Conservation (phyloP, 2,888 invertebrate species). For the Griposia aprilina region DNA sequence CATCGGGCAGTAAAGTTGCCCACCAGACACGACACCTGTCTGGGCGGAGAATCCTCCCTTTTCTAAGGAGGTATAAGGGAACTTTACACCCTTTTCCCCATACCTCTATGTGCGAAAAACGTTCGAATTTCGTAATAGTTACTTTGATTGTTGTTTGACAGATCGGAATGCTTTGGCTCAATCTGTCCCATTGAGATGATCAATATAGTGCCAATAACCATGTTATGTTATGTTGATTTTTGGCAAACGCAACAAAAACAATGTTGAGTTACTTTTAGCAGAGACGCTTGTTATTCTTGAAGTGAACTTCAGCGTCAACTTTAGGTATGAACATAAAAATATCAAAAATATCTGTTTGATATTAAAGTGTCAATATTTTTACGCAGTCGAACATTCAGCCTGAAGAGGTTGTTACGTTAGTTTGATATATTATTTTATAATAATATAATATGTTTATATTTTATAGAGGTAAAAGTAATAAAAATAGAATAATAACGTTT, state of each 20-base stretch:
- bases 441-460: background rate
- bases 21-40: too few species aligned
- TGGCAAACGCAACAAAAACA: constrained; percentile 8
- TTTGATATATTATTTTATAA: background rate
- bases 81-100: too few species aligned
- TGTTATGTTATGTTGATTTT: background rate
- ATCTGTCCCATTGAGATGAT: background rate
- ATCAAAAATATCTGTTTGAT: too few species aligned
- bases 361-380: background rate
- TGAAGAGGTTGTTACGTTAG: background rate
- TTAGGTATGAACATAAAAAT: background rate
- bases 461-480: background rate
- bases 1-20: too few species aligned
- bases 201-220: background rate
- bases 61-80: too few species aligned
- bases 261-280: constrained; percentile 4
- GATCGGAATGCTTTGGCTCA: constrained; percentile 22
- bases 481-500: too few species aligned
- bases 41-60: too few species aligned
- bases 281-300: background rate
- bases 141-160: background rate
- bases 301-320: background rate
- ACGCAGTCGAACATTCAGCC: background rate
- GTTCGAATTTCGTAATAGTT: background rate
- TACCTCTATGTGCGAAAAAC: background rate